A percentile compares a stretch with the other conserved stretches of the same genome.
Conservation (phyloP, 2,113 vertebrate species). For the Pseudolaguvia tuberculata region DNA sequence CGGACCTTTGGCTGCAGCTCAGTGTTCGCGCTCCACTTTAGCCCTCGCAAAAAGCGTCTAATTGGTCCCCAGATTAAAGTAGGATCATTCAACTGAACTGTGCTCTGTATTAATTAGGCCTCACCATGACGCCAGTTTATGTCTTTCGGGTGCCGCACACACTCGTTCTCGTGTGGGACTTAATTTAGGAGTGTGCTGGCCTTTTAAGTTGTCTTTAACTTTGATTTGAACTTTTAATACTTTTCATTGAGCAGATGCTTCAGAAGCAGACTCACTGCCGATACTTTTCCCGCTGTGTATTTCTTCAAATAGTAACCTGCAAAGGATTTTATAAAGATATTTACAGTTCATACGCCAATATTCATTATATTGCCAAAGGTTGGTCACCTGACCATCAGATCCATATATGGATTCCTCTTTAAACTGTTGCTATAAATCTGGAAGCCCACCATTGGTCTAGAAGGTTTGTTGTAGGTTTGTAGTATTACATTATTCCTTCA, state of each 20-base stretch:
- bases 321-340: too few relatives aligned
- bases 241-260: slow-evolving; percentile 16
- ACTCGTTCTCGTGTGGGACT: background rate
- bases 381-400: too few relatives aligned
- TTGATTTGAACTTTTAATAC: slow-evolving; percentile 15
- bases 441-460: too few relatives aligned
- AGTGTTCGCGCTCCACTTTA: slow-evolving; percentile 34
- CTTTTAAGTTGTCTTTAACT: slow-evolving; percentile 38
- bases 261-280: background rate
- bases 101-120: slow-evolving; percentile 61
- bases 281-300: slow-evolving; percentile 9
- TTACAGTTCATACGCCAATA: too few relatives aligned
- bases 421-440: too few relatives aligned
- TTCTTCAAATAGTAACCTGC: background rate
- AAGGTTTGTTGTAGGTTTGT: too few relatives aligned
- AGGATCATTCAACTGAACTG: slow-evolving; percentile 51
- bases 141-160: slow-evolving; percentile 25
- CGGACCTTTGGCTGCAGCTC: slow-evolving; percentile 34
- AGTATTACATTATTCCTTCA: too few relatives aligned
- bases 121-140: slow-evolving; percentile 28
- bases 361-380: too few relatives aligned
- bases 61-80: slow-evolving; percentile 65
- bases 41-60: slow-evolving; percentile 53
- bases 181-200: slow-evolving; percentile 10
- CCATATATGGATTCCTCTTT: too few relatives aligned